phyloP scores from a whole-genome alignment of 2,797 vertebrate genomes.

The Sebastes jordani region DNA sequence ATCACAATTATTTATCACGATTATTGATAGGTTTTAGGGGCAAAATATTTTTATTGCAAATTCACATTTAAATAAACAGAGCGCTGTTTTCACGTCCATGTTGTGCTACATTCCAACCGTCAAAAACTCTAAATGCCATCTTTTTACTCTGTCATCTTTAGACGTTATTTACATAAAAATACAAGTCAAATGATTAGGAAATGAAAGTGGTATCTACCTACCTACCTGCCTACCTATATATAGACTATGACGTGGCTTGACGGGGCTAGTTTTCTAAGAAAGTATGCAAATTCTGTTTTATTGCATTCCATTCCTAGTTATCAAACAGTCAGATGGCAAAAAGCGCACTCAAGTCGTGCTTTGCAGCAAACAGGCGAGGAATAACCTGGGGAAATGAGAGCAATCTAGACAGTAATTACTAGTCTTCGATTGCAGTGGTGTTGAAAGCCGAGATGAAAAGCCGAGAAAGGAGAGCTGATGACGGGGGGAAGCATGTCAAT shows the following conservation, averaged over 20 bases:
- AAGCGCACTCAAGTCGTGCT: conserved; percentile 20
- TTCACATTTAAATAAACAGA: no score
- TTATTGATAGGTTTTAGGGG: no score
- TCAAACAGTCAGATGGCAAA: conserved; percentile 24
- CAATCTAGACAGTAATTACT: conserved; percentile 52
- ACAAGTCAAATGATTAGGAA: no score
- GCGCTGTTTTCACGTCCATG: no score
- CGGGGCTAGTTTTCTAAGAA: background rate
- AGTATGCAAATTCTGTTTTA: background rate
- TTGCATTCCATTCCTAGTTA: background rate
- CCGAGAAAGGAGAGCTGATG: conserved; percentile 20
- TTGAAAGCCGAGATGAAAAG: conserved; percentile 45
- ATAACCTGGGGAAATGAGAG: conserved; percentile 54
- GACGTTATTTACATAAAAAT: no score
- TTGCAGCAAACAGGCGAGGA: conserved; percentile 5
- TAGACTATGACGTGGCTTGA: background rate
- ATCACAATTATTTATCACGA: no score
- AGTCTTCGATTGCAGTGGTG: conserved; percentile 19
- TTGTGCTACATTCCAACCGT: no score
- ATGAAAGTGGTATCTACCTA: background rate
- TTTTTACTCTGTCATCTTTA: no score
- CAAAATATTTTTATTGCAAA: no score
- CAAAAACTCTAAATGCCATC: no score
- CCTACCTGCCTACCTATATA: background rate
- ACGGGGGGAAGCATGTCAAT: conserved; percentile 17